Conservation (phyloP, 2,797 vertebrate species). For the Delichon dasypus region DNA sequence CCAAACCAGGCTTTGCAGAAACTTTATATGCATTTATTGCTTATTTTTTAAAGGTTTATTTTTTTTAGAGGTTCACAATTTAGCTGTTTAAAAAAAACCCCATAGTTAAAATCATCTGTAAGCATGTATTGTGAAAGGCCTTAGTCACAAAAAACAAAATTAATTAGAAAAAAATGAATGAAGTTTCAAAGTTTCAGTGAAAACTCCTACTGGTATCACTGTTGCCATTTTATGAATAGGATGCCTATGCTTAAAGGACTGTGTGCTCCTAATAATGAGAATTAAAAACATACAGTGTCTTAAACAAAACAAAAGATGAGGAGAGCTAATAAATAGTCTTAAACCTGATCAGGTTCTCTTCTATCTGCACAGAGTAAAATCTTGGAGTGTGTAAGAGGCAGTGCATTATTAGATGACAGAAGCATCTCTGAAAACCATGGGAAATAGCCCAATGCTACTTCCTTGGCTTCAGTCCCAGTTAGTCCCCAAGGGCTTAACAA, state of each 20-base stretch:
- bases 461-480: background rate
- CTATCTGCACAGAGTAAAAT: background rate
- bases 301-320: background rate
- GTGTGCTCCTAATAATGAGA: background rate
- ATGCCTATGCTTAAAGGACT: background rate
- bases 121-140: background rate
- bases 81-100: slow-evolving; percentile 8
- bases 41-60: background rate
- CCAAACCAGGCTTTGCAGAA: background rate
- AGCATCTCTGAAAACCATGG: background rate
- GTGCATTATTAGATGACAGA: background rate
- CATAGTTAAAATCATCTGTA: slow-evolving; percentile 15
- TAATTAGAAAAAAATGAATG: slow-evolving; percentile 2
- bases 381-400: background rate
- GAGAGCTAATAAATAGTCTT: background rate
- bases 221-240: background rate
- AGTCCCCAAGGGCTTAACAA: background rate
- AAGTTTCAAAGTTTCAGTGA: slow-evolving; percentile 14
- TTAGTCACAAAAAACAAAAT: background rate
- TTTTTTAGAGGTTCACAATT: slow-evolving; percentile 16
- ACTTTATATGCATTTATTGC: background rate
- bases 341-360: background rate
- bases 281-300: background rate
- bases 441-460: background rate
- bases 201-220: background rate